Base-by-base conservation (phyloP, 2,113 vertebrate genomes). In the Plestiodon gilberti region DNA sequence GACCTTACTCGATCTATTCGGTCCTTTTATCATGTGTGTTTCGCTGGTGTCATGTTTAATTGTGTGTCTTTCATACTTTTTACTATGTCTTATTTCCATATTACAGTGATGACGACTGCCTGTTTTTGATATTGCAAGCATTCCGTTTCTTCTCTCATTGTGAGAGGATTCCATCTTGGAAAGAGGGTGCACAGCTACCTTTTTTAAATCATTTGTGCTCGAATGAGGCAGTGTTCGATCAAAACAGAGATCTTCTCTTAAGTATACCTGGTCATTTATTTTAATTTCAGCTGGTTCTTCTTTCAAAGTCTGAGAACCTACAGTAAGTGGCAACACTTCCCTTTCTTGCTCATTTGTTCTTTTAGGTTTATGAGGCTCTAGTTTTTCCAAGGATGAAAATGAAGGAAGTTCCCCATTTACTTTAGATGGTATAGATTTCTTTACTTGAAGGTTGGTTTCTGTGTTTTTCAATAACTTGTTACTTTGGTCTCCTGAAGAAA, bases 41-140 rank as follows among this genome's bases (percentile, higher is more conserved):
- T 87, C 83, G 74, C 25, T 52, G 2, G 83, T 81, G 23, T 83
- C 90, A 35, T 90, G 89, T 55, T 94, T 93, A 83, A 59, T 43
- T 82, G 93, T 94, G 81, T 95, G 69, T 65, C 84, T 82, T 90
- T 95, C 86, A 55, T 0, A 35, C 33, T 57, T 11, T 65, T 84
- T 78, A 48, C 38, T 35, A 0, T 23, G 43, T 14, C 94, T 65
- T 35, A 70, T 67, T 92, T 96, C 89, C 90, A 83, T 85, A 67
- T 86, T 71, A 7, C 78, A 67, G 10, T 17, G 55, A 33, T 48
- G 88, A 23, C 11, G 5, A 61, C 14, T 0, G 0, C 70, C 85
- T 0, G 0, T 3, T 87, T 87, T 83, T 13, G 87, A 82, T 82
- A 93, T 93, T 22, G 76, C 0, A 5, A 78, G 81, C 62, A 88